Evolutionary conservation across 2,113 vertebrate genomes (phyloP).

Genomic region (Paralichthys olivaceus): DNA sequence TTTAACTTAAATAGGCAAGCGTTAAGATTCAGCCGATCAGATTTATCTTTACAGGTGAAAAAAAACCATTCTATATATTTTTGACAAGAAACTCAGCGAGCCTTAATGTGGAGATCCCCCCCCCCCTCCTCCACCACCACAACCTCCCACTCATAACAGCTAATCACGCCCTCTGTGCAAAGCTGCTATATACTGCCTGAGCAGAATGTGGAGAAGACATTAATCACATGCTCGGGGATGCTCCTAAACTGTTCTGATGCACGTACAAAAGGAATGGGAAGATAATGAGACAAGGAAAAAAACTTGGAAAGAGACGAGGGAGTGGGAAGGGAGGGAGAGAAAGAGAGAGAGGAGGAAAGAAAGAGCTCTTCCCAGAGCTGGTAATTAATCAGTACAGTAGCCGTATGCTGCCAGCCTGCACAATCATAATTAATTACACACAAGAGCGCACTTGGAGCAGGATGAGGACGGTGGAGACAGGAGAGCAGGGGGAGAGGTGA

Average conservation of each 20-base stretch:
- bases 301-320: slow-evolving; percentile 18
- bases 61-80: not conserved
- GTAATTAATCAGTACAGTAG: slow-evolving; percentile 78
- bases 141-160: slow-evolving; percentile 20
- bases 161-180: slow-evolving; percentile 40
- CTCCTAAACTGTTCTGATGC: slow-evolving; percentile 56
- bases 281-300: slow-evolving; percentile 56
- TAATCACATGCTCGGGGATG: slow-evolving; percentile 58
- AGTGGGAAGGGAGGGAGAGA: not conserved
- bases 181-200: slow-evolving; percentile 20
- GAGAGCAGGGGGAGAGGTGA: slow-evolving; percentile 24
- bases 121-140: too few relatives aligned
- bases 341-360: slow-evolving; percentile 13
- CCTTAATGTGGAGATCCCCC: not conserved
- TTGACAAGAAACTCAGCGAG: not conserved
- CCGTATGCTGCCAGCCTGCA: slow-evolving; percentile 65
- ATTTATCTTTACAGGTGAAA: not conserved
- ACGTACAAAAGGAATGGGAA: slow-evolving; percentile 46
- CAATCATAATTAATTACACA: slow-evolving; percentile 83
- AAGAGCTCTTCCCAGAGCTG: slow-evolving; percentile 40
- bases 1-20: not conserved
- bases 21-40: not conserved
- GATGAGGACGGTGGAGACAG: slow-evolving; percentile 34
- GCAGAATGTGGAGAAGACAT: slow-evolving; percentile 41
- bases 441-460: slow-evolving; percentile 62